Base-by-base conservation (phyloP, 2,113 vertebrate genomes). In the Illadopsis cleaveri region DNA sequence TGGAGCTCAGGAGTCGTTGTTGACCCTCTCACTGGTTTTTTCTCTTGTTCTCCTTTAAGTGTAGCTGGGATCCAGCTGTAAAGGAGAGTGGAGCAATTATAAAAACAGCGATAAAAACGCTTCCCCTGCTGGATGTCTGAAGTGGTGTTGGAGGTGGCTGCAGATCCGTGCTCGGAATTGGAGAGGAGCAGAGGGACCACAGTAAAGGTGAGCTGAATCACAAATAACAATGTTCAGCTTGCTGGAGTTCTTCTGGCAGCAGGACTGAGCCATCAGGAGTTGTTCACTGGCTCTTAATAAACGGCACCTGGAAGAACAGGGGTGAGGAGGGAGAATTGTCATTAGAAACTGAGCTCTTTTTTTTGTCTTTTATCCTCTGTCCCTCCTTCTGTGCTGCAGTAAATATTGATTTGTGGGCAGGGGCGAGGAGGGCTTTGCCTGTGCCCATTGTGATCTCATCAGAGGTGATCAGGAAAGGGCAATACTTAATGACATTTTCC, bases 331-430 rank as follows among this genome's bases (percentile, higher is more conserved):
- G 28, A 72, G 22, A 79, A n/a, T 12, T 77, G 15, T 37, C 35
- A 21, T 62, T 79, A 61, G 53, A 79, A 87, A 33, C 0, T 0
- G 47, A 69, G 47, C 0, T 31, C 23, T 40, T 65, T 44, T 48
- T 48, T 48, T 69, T 71, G 58, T 38, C 48, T 89, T 73, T 86
- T 56, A 35, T 88, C 30, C 44, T 40, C 16, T 71, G 24, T 56
- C 64, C 51, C 27, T 65, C 45, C 25, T 79, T 35, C 42, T 30
- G 17, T 40, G n/a, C 75, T 44, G 44, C 75, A 77, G 56, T 40
- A 48, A 58, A 66, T 92, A 86, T 82, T 90, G 94, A 94, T 96
- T 75, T 77, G 85, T 75, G 68, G 90, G 72, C 78, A 94, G 75
- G 58, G 78, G 37, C 68, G 61, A 1, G 0, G 7, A 64, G 31